Evolutionary conservation across 2,113 vertebrate genomes (phyloP).

Genomic region (Hiodon tergisus): DNA sequence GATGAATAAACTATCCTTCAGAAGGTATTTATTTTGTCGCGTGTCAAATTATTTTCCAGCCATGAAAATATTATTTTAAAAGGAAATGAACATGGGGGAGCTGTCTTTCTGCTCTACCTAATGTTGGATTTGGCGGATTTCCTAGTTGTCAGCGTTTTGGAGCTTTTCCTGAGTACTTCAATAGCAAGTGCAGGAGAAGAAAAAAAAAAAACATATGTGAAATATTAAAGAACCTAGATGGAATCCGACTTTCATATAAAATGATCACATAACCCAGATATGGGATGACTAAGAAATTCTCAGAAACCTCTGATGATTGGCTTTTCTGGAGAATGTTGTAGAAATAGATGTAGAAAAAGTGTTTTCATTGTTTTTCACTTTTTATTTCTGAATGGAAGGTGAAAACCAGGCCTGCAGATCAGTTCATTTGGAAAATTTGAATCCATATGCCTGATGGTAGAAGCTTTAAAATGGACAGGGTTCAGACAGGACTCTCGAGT

Average conservation of each 20-base stretch:
- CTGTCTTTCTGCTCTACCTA: not conserved
- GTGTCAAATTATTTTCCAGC: not conserved
- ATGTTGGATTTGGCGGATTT: not conserved
- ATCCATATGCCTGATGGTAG: not conserved
- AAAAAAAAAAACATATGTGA: not conserved
- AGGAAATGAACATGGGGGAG: not conserved
- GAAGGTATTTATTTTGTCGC: not conserved
- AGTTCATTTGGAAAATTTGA: not conserved
- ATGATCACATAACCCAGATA: not conserved
- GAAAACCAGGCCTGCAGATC: too few relatives aligned
- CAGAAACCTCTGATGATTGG: not conserved
- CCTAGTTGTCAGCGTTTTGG: not conserved
- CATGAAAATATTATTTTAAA: too few relatives aligned
- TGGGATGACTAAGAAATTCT: not conserved
- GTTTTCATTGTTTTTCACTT: not conserved
- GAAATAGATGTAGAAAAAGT: not conserved
- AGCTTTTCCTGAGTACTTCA: slow-evolving; percentile 5
- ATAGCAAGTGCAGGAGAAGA: not conserved
- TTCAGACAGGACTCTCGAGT: too few relatives aligned
- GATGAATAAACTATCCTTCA: too few relatives aligned
- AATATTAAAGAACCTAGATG: slow-evolving; percentile 16
- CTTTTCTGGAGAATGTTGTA: not conserved
- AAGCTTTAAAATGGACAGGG: not conserved
- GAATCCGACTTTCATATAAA: not conserved
- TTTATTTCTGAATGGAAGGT: not conserved